A percentile compares a stretch with the other conserved stretches of the same genome.
Conservation (phyloP, 2,888 invertebrate species). For the Onthophagus sagittarius region DNA sequence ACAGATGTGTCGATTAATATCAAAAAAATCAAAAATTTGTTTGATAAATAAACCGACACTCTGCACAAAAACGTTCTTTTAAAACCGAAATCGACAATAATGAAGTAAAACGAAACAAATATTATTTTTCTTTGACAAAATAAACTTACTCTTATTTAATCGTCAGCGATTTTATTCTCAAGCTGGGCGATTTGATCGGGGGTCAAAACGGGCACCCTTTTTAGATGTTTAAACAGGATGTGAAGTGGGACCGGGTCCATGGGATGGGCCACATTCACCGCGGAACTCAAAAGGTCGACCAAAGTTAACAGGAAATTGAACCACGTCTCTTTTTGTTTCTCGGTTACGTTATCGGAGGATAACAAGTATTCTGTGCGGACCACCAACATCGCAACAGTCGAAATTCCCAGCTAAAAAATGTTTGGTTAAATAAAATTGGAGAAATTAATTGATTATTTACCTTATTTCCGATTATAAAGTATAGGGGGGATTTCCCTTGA, state of each 20-base stretch:
- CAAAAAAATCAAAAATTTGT: no score
- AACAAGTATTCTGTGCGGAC: slow-evolving; percentile 52
- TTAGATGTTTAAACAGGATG: slow-evolving; percentile 41
- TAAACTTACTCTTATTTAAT: not conserved
- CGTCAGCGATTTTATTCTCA: slow-evolving; percentile 39
- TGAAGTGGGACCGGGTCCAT: slow-evolving; percentile 41
- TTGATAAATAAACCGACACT: no score
- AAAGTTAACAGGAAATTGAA: slow-evolving; percentile 54
- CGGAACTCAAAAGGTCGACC: slow-evolving; percentile 46
- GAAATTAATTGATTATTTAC: no score
- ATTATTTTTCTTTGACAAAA: no score
- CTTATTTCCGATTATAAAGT: slow-evolving; percentile 53
- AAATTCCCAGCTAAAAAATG: slow-evolving; percentile 58
- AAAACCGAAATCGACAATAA: no score
- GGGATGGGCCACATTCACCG: slow-evolving; percentile 37
- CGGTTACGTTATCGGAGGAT: slow-evolving; percentile 40
- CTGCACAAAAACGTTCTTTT: no score
- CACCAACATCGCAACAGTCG: slow-evolving; percentile 53
- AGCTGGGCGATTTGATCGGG: slow-evolving; percentile 37
- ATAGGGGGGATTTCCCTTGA: slow-evolving; percentile 43
- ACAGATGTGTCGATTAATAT: no score
- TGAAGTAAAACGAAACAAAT: no score
- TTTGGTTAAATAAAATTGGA: slow-evolving; percentile 20
- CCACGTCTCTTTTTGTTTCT: slow-evolving; percentile 48
- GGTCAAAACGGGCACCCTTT: slow-evolving; percentile 38